Evolutionary conservation across 2,888 invertebrate species (phyloP), one percentile per base, ranked within the genome.

Genomic region (Mythimna pallens): DNA sequence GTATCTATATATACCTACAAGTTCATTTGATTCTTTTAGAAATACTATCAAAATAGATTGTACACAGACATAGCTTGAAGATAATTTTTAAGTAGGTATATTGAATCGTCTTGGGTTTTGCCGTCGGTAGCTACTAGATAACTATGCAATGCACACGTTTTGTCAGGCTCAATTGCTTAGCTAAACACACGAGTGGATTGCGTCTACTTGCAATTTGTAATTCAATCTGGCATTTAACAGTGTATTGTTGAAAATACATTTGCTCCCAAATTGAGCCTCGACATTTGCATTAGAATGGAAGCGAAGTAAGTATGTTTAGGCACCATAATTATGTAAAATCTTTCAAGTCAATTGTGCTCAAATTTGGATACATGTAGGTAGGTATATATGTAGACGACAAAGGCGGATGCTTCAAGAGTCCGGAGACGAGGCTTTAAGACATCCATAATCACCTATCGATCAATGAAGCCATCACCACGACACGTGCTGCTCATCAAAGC

Each of bases 401-500:
- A 47, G 6, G 7, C 47, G 47, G 47, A 43, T 43, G 43, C 14
- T 10, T 43, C 43, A 14, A 17, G 17, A 47, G 17, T 17, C 47
- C 47, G 17, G 47, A 7, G 6, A 43, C 43, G 43, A 14, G 14
- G 10, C 10, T 43, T 40, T 40, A 0, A 12, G 4, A 47, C 61
- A 43, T 40, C 40, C 22, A 17, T 61, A n/a, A n/a, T 52, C 30
- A 20, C n/a, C 1, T 34, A 12, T 17, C 8, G 36, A 70, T 61
- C 30, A 52, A 81, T 70, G 58, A 64, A 65, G 22, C n/a, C 25
- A 61, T 50, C 54, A 66, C 20, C n/a, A 52, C 10, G 59, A 64
- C 59, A 78, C 65, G 73, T 65, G 65, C 62, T 64, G 43, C 25
- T n/a, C 64, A 73, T 67, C 69, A 66, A 73, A 69, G 54, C 59